These are phyloP conservation scores for Pelvicachromis taeniatus DNA, from an alignment of 2,113 vertebrate genomes.

Conservation along the genomic window DNA sequence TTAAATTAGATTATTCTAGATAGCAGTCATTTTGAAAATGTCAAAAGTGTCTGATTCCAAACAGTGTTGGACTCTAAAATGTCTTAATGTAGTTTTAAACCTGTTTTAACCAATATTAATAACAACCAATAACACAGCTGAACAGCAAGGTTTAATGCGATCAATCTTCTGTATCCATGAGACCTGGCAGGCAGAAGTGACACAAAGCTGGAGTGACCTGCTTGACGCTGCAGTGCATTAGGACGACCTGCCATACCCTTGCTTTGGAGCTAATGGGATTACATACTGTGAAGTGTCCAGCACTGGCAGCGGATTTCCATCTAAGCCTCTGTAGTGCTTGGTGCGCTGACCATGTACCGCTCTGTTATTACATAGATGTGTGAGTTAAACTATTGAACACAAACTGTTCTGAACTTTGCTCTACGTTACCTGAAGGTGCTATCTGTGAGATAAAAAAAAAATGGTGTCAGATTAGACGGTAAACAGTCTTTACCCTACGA, in stretches of 20 bases:
- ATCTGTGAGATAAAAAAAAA: background rate
- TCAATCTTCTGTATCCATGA: background rate
- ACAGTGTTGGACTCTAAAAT: background rate
- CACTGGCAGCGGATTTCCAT: background rate
- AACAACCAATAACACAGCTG: background rate
- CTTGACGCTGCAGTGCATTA: constrained; percentile 48
- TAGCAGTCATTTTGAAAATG: background rate
- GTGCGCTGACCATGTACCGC: background rate
- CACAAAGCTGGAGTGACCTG: constrained; percentile 20
- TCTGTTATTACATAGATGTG: background rate
- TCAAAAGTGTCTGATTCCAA: background rate
- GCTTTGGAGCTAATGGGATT: constrained; percentile 44
- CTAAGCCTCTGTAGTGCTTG: background rate
- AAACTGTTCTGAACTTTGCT: background rate
- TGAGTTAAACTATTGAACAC: background rate
- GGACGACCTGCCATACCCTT: constrained; percentile 20
- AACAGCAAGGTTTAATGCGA: background rate
- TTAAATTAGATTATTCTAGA: background rate
- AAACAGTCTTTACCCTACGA: no score
- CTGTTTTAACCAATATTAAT: background rate
- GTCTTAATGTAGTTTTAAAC: background rate
- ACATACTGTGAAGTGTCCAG: constrained; percentile 29
- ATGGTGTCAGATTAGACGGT: no score
- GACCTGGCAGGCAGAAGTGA: background rate
- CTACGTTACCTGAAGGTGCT: background rate